Evolutionary conservation across 2,888 invertebrate species (phyloP), one percentile per base, ranked within the genome.

Genomic region (Cremastinae sp.): DNA sequence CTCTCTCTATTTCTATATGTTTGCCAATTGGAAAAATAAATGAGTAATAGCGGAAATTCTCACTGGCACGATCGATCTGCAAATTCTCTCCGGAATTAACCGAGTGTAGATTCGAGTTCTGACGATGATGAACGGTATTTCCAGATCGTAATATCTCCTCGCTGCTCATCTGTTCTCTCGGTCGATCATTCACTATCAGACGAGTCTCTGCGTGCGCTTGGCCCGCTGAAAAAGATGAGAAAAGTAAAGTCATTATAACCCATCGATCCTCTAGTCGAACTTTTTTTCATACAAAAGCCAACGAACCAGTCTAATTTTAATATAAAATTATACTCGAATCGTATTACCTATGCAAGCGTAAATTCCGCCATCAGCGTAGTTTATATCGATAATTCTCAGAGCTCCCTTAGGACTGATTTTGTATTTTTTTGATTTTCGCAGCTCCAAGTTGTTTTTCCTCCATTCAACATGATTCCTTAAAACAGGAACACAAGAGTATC

Each of bases 341-440:
- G 28, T 3, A 28, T 87, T 88, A 92, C 92, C 96, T 59, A 95
- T 93, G 86, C 98, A 98, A 0, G 96, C 95, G 88, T 97, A 98
- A 2, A 94, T 91, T 0, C 97, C 97, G 66, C 94, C 94, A 89
- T 97, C 97, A 1, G 94, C 92, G 81, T 95, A 93, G 0, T 94
- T 93, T 4, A 97, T 93, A 53, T 95, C 95, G 72, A 95, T 93
- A 74, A 98, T 96, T 74, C 96, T 93, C 12, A 98, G 92, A 22
- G 97, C 96, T 10, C 97, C 98, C 92, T 97, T 97, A 85, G 95
- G 96, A 9, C 97, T 97, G 64, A 97, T 95, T 89, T 96, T 96
- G 83, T 95, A 94, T 83, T 96, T 96, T 85, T 94, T 94, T 0
- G 94, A 94, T 85, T 96, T 96, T 22, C 92, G 92, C 75, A 96